Base-by-base conservation (phyloP, 2,113 vertebrate genomes). In the Nymphicus hollandicus region DNA sequence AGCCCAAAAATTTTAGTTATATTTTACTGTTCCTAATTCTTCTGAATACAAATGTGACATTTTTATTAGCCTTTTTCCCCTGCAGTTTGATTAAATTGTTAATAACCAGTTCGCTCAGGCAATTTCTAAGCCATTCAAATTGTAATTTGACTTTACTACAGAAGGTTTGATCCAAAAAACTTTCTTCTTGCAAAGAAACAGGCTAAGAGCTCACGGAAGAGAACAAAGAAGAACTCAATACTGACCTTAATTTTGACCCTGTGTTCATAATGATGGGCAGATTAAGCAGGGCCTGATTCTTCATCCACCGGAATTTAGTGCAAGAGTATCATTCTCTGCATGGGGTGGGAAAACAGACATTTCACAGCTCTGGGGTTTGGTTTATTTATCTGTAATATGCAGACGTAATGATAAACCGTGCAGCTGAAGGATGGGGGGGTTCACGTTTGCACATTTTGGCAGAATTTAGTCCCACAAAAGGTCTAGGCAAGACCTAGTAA, bases 1-100 rank as follows among this genome's bases (percentile, higher is more conserved):
- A 41, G 9, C 13, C n/a, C 44, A 35, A 85, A 15, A 3, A 8
- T 93, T 78, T 91, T 64, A 61, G n/a, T n/a, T 93, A 11, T 31
- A 52, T 92, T 93, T 93, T 72, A 29, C 71, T 73, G 24, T 72
- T 65, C 47, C 68, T 93, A 52, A 31, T 97, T 95, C 46, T 89
- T 93, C 41, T 83, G 50, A 95, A 72, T 91, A 76, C 18, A n/a
- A 92, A 82, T 74, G 72, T 93, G 68, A 85, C 25, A 55, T 53
- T 96, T 95, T 66, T 89, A 74, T 93, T 93, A 61, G n/a, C 6
- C 7, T 91, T 73, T 82, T 44, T 8, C 10, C 46, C 53, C 65
- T 78, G 24, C 35, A 33, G 20, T 86, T 92, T 93, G 80, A 93
- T 93, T 88, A 91, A 94, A 86, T 91, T 71, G 76, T 92, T 95